Base-by-base conservation (phyloP, 2,797 vertebrate species). In the Nothura maculosa region DNA sequence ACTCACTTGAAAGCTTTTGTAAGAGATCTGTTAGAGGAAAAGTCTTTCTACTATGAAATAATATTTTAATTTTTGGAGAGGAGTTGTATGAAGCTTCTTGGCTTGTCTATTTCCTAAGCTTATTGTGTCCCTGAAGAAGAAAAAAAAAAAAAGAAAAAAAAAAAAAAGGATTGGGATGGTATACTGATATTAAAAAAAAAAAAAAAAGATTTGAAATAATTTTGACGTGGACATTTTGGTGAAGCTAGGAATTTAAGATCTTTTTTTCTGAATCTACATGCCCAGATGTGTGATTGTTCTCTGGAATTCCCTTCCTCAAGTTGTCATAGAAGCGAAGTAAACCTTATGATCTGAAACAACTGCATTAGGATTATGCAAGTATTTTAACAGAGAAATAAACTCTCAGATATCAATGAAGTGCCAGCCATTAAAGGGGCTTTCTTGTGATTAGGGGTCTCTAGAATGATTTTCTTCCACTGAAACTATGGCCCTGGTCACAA, bases 291-390 rank as follows among this genome's bases (percentile, higher is more conserved):
- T 69, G 61, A 75, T 66, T 79, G 85, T 79, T 69, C 55, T 50
- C 28, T 79, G 27, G 4, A 90, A 67, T 16, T 63, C 24, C 55
- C 8, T 52, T 90, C 57, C 24, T 73, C 27, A 79, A 25, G 67
- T 70, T 69, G 75, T 47, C 61, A 60, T 57, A 68, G 74, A 81
- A 93, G 63, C 78, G 88, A 94, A 91, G 81, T 68, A 88, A 92
- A 78, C 38, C 27, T 21, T 3, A 73, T 68, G 43, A 62, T 78
- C 50, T 50, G 70, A 85, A 91, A 62, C 20, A 75, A 81, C 40
- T 83, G 28, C 68, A 80, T 77, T 82, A 62, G 27, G 32, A 68
- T 75, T 34, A 62, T 68, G 68, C 30, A 78, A 55, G 72, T 50
- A 84, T 69, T 69, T 83, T 40, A 16, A 75, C 78, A 47, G 6